These are phyloP conservation scores for Miltochrista miniata DNA, from an alignment of 2,888 invertebrate species.

Conservation along the genomic window DNA sequence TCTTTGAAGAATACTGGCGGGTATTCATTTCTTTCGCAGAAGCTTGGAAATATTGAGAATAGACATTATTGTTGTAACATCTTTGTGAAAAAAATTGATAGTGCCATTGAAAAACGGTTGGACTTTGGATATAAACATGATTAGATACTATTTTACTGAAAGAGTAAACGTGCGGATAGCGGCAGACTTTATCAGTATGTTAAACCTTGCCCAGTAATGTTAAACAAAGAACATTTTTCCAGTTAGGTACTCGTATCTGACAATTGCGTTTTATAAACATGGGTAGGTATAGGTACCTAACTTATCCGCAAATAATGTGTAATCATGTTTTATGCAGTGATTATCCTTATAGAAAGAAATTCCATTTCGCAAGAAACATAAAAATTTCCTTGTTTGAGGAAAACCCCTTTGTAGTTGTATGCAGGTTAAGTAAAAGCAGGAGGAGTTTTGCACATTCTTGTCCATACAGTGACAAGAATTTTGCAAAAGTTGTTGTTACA, in stretches of 20 bases:
- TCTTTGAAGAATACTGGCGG: too few relatives aligned
- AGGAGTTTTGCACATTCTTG: neutral
- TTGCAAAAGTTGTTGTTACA: too few relatives aligned
- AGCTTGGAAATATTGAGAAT: slow-evolving; percentile 3
- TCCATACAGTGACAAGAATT: too few relatives aligned
- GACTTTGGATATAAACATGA: slow-evolving; percentile 33
- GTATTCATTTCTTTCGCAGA: slow-evolving; percentile 9
- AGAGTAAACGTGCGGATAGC: slow-evolving; percentile 70
- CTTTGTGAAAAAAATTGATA: neutral
- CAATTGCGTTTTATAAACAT: slow-evolving; percentile 18
- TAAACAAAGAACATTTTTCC: slow-evolving; percentile 38
- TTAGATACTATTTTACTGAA: slow-evolving; percentile 54
- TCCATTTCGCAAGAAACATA: neutral
- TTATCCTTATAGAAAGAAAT: neutral
- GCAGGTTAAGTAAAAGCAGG: neutral
- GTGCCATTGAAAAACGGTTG: slow-evolving; percentile 9
- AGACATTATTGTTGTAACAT: neutral
- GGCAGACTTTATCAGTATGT: slow-evolving; percentile 57
- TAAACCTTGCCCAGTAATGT: slow-evolving; percentile 35
- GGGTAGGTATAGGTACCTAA: slow-evolving; percentile 10
- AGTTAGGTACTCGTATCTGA: slow-evolving; percentile 22
- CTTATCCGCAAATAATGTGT: neutral
- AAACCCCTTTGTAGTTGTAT: neutral
- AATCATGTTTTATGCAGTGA: neutral
- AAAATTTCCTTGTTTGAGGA: slow-evolving; percentile 1